Percentiles rank a stretch among this genome's conserved stretches.
Conservation (phyloP, 2,888 invertebrate genomes). For the Folsomia candida region DNA sequence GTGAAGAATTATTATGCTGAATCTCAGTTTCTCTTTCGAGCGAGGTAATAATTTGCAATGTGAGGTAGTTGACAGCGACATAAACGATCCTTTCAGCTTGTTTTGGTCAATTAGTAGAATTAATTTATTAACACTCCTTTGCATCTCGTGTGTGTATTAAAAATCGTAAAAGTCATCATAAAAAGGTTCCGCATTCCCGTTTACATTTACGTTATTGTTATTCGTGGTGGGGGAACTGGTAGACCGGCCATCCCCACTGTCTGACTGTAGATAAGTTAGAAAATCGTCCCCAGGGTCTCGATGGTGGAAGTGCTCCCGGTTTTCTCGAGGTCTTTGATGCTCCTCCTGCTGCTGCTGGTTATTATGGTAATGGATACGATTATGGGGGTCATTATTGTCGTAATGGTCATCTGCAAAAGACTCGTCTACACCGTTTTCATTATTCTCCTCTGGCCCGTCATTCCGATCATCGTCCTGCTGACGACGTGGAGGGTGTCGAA, state of each 20-base stretch:
- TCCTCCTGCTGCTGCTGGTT: too few species aligned
- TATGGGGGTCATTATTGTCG: conserved; percentile 5
- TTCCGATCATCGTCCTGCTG: conserved; percentile 4
- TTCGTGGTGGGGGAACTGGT: background rate
- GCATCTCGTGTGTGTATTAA: too few species aligned
- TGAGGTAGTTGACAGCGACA: background rate
- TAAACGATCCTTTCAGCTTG: background rate
- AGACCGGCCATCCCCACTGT: background rate
- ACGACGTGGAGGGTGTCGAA: background rate
- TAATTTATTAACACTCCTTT: conserved; percentile 3
- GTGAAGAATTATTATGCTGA: too few species aligned
- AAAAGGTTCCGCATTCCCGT: conserved; percentile 8
- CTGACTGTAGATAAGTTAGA: background rate
- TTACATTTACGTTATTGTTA: conserved; percentile 11
- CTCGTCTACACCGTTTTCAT: conserved; percentile 11
- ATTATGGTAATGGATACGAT: conserved; percentile 8
- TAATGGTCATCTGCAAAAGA: conserved; percentile 12
- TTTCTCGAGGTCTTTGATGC: background rate
- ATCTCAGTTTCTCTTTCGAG: too few species aligned
- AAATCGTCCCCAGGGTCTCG: background rate
- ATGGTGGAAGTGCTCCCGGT: background rate
- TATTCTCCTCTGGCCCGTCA: background rate
- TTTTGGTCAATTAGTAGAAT: background rate
- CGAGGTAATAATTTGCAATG: too few species aligned
- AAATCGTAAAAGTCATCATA: conserved; percentile 10